Base-by-base conservation (phyloP, 2,113 vertebrate genomes). In the Tympanuchus pallidicinctus region DNA sequence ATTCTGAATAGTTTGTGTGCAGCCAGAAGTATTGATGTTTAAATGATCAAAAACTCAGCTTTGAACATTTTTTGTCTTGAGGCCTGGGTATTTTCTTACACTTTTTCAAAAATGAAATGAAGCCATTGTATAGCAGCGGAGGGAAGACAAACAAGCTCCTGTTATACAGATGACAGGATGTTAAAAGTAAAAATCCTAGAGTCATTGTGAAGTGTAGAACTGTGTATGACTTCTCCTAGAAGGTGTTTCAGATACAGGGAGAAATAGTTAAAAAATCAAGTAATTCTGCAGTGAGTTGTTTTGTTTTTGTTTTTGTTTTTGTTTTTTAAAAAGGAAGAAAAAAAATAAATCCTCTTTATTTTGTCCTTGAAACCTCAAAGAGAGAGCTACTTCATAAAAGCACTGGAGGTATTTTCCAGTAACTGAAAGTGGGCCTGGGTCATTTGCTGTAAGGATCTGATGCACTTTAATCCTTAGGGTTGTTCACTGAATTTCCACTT, bases 11-110 rank as follows among this genome's bases (percentile, higher is more conserved):
- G 73, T 77, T 77, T 48, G 50, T 66, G 50, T 80, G 48, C 59
- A 88, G 52, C 15, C 61, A 85, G 56, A 63, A 60, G 36, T 92
- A 86, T 6, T 81, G 73, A 90, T 90, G 87, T 86, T 93, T 83
- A 90, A 94, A 91, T 83, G 84, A 89, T 91, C 77, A 94, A 83
- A 95, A 91, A 3, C 25, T 36, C 5, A 5, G 20, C 87, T 91
- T 54, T 83, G 87, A 96, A 74, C 50, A 25, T 6, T 63, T 80
- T 86, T 86, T 80, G 32, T 93, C 83, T 93, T 7, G 5, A 88
- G 54, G 80, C 34, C 38, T 73, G 64, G 42, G 28, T 73, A 86
- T 88, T 83, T 86, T 72, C 67, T 79, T 28, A 6, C 3, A 43
- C 11, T 48, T 47, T 48, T 47, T 65, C 13, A 47, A 40, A 88